Percentiles rank a stretch among this genome's conserved stretches.
phyloP scores from a whole-genome alignment of 2,888 invertebrate species.

The Hemistola chrysoprasaria region DNA sequence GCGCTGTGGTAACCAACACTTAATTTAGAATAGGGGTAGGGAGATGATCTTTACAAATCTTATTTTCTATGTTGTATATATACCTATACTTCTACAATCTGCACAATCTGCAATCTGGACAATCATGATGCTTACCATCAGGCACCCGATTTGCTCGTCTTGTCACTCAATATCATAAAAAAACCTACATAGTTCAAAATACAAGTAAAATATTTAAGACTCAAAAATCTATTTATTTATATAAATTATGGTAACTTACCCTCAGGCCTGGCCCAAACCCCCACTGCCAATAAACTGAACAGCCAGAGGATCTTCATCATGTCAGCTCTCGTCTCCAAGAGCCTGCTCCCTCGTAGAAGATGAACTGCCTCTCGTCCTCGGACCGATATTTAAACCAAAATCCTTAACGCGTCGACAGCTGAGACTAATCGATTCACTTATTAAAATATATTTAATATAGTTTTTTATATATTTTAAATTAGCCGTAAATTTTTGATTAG shows the following conservation, averaged over 20 bases:
- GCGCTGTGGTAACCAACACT: too few relatives aligned
- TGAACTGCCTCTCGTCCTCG: slow-evolving; percentile 24
- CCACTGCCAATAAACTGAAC: slow-evolving; percentile 32
- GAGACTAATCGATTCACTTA: slow-evolving; percentile 59
- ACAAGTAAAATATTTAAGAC: too few relatives aligned
- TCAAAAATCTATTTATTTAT: too few relatives aligned
- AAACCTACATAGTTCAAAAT: too few relatives aligned
- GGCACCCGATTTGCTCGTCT: too few relatives aligned
- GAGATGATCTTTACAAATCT: too few relatives aligned
- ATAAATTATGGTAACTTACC: slow-evolving; percentile 29
- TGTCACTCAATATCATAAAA: too few relatives aligned
- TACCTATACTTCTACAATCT: too few relatives aligned
- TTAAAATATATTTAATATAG: slow-evolving; percentile 48
- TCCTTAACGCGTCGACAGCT: slow-evolving; percentile 53
- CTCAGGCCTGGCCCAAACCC: slow-evolving; percentile 21
- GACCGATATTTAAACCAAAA: slow-evolving; percentile 50
- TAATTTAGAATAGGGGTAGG: too few relatives aligned
- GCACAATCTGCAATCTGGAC: too few relatives aligned
- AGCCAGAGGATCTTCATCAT: slow-evolving; percentile 44
- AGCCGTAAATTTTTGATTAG: slow-evolving; percentile 43
- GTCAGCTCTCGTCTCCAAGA: slow-evolving; percentile 25
- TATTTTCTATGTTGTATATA: too few relatives aligned
- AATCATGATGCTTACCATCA: too few relatives aligned
- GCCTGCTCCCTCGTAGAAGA: slow-evolving; percentile 51
- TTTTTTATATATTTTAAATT: slow-evolving; percentile 48